phyloP scores from a whole-genome alignment of 1,140 invertebrate species.

The Rhynchophorus ferrugineus region DNA sequence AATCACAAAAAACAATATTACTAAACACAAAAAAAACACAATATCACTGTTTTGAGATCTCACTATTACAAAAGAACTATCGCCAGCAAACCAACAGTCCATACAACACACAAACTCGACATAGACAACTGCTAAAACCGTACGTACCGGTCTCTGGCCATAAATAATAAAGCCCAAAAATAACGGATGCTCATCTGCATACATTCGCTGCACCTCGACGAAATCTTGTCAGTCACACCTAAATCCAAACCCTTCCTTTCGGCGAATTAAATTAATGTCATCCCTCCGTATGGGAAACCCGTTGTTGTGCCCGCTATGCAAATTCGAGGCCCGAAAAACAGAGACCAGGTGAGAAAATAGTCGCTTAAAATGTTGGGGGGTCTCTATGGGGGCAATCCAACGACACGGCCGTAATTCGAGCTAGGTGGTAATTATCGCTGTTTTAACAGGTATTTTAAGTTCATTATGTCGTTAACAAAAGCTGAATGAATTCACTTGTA shows the following conservation, averaged over 20 bases:
- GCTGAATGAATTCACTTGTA: neutral
- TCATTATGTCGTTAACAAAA: neutral
- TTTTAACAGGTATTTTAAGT: neutral
- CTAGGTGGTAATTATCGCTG: neutral
- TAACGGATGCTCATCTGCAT: slow-evolving; percentile 16
- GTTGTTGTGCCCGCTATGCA: slow-evolving; percentile 17
- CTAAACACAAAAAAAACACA: too few species aligned
- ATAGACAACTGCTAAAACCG: neutral
- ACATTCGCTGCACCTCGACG: slow-evolving; percentile 13
- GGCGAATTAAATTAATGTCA: slow-evolving; percentile 19
- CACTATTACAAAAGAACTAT: too few species aligned
- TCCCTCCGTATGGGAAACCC: slow-evolving; percentile 17
- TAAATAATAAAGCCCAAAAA: slow-evolving; percentile 5
- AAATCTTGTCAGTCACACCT: slow-evolving; percentile 25
- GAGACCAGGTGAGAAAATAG: slow-evolving; percentile 21
- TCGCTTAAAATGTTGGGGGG: slow-evolving; percentile 3
- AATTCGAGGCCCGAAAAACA: slow-evolving; percentile 12
- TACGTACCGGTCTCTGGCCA: neutral
- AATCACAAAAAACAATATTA: too few species aligned
- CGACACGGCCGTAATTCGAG: too few species aligned
- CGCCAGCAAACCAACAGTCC: neutral
- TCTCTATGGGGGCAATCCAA: too few species aligned
- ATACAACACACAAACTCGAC: neutral
- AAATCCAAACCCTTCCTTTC: slow-evolving; percentile 13
- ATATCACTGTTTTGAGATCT: too few species aligned